phyloP scores from a whole-genome alignment of 2,888 invertebrate species.

The Anodontia alba region DNA sequence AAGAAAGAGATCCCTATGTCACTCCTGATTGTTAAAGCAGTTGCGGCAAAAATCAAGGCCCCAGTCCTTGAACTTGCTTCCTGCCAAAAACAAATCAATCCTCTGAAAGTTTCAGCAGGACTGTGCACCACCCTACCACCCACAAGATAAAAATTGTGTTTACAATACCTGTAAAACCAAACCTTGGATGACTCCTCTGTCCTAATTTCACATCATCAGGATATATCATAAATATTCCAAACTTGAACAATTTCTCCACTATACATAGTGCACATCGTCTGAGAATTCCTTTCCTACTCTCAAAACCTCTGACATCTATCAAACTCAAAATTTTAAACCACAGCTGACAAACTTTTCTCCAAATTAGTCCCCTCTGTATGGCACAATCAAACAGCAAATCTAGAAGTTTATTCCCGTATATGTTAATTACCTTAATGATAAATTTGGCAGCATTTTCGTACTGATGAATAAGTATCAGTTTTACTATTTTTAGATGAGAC shows the following conservation, averaged over 20 bases:
- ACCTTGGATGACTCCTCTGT: not conserved
- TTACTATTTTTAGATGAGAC: not conserved
- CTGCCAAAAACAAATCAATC: no score
- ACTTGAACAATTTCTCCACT: not conserved
- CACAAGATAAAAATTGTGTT: no score
- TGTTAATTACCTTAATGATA: not conserved
- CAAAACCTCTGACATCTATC: not conserved
- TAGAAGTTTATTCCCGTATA: not conserved
- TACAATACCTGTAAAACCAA: slow-evolving; percentile 11
- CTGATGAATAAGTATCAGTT: slow-evolving; percentile 10
- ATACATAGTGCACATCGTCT: not conserved
- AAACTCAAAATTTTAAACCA: not conserved
- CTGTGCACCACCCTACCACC: no score
- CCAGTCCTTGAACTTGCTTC: no score
- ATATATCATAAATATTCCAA: not conserved
- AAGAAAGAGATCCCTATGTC: no score
- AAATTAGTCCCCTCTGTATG: not conserved
- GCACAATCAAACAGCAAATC: not conserved
- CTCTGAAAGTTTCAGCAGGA: no score
- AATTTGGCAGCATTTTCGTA: not conserved
- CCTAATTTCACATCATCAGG: not conserved
- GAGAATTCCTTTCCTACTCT: not conserved
- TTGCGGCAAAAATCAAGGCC: no score
- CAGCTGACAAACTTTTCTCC: not conserved
- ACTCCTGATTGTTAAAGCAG: no score